phyloP scores from a whole-genome alignment of 2,113 vertebrate species.

The Okapia johnstoni region DNA sequence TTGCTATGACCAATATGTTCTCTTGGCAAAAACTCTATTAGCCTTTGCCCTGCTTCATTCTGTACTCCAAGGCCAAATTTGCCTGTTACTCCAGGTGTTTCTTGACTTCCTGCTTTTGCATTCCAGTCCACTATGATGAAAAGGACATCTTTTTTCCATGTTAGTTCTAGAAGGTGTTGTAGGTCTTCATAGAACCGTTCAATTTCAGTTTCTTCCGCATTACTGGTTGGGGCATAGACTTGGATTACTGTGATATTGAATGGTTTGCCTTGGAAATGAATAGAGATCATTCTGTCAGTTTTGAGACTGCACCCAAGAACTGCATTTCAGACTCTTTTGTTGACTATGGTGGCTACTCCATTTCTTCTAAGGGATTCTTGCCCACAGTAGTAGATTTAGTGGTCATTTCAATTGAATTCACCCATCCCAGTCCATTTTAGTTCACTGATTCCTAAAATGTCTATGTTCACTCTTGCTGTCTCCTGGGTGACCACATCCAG shows the following conservation, averaged over 20 bases:
- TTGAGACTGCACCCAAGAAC: background rate
- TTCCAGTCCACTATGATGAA: background rate
- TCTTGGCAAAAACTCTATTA: background rate
- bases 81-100: background rate
- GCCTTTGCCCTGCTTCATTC: background rate
- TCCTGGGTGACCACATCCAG: background rate
- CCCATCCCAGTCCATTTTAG: background rate
- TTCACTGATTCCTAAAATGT: background rate
- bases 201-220: background rate
- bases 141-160: background rate
- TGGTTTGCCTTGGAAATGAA: background rate
- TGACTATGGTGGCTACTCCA: background rate
- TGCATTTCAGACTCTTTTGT: background rate
- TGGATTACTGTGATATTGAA: background rate
- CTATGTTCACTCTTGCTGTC: background rate
- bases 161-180: background rate
- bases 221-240: background rate
- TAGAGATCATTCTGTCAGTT: background rate
- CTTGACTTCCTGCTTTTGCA: background rate
- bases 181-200: background rate
- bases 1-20: background rate
- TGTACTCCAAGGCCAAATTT: accelerated
- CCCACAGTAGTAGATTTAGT: background rate
- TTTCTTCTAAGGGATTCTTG: background rate
- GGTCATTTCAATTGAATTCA: background rate